Conservation (phyloP, 2,113 vertebrate genomes). For the Stictonetta naevosa region DNA sequence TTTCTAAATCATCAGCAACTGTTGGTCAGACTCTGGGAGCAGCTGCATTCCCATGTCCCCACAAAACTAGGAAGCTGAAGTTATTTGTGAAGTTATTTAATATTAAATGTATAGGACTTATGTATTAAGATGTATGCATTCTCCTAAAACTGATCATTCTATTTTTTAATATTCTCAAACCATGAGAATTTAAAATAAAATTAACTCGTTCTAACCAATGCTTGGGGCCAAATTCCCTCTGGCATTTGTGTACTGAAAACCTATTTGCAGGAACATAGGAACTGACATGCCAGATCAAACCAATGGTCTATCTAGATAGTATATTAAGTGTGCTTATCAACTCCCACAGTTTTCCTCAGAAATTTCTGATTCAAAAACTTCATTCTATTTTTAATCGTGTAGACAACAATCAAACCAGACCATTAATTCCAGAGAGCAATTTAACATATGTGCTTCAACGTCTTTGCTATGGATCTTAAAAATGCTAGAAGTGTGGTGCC, state of each 20-base stretch:
- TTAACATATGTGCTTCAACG: neutral
- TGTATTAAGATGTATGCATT: neutral
- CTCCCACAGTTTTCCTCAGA: slow-evolving; percentile 46
- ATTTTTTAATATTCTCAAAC: neutral
- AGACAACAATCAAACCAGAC: slow-evolving; percentile 30
- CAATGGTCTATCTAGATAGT: slow-evolving; percentile 35
- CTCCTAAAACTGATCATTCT: neutral
- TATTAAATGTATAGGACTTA: neutral
- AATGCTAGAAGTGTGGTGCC: neutral
- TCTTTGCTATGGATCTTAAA: slow-evolving; percentile 42
- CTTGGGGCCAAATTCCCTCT: neutral
- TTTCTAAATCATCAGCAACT: neutral
- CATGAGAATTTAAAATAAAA: slow-evolving; percentile 20
- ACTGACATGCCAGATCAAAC: slow-evolving; percentile 22
- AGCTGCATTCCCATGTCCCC: neutral
- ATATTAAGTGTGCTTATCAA: slow-evolving; percentile 36
- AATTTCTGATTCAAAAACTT: slow-evolving; percentile 44
- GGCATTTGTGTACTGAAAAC: neutral
- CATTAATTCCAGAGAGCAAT: slow-evolving; percentile 33
- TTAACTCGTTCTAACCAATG: slow-evolving; percentile 31
- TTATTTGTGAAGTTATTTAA: neutral
- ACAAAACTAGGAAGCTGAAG: neutral
- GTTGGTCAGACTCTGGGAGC: neutral
- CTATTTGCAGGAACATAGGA: slow-evolving; percentile 19
- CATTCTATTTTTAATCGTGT: slow-evolving; percentile 46